Base-by-base conservation (phyloP, 37 sponge, comb jelly and placozoan genomes). In the Petrosia ficiformis region DNA sequence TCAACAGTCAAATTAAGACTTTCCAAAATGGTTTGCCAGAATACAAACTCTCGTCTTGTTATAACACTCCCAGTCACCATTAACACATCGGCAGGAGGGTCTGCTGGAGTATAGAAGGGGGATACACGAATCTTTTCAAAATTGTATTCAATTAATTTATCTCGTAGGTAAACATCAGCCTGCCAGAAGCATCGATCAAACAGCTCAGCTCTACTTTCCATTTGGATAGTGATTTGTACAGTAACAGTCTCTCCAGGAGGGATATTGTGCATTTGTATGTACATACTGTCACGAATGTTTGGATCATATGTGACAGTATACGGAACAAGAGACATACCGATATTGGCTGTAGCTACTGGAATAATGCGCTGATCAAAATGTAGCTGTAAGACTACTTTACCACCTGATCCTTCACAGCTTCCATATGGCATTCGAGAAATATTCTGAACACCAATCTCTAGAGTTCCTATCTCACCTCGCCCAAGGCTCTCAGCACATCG, bases 121-220 rank as follows among this genome's bases (percentile, higher is more conserved):
- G 86, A 66, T 1, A 81, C 75, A 24, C 86, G 82, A 5, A 90
- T 72, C 19, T 37, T 67, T 10, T 71, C 22, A 4, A 37, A 38
- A 33, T 85, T 66, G 73, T 90, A 90, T 43, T 89, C 84, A 21
- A 89, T 83, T 36, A 89, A 48, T 48, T 90, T 90, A 30, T 59
- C 86, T 4, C 91, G 70, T 2, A 90, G 74, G 24, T 69, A 80
- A 42, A 89, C 65, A 33, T 84, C 80, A 5, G 81, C 81, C 33
- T 89, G 90, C 72, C 84, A 84, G 3, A 38, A 21, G 65, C 91
- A 90, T 16, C 76, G 70, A 16, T 90, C 86, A 57, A 90, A 85
- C 0, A 90, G 79, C 56, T 90, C 86, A 19, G 91, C 91, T 41
- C 56, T 42, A 26, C 78, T 78, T 8, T 85, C 86, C 70, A 90